A percentile compares a stretch with the other conserved stretches of the same genome.
phyloP scores from a whole-genome alignment of 2,113 vertebrate genomes.

The rat (Rattus norvegicus) region GRCr8 NC_086019.1:138032501-138033000 shows the following conservation, averaged over 20 bases:
- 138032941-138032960: not conserved
- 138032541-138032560: not conserved
- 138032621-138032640: not conserved
- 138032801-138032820: conserved; percentile 3
- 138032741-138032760: not conserved
- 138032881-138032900: not conserved
- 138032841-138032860: not conserved
- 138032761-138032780: not conserved
- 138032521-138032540: not conserved
- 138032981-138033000: accelerated
- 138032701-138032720: not conserved
- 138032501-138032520: not conserved
- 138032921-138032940: not conserved
- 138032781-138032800: not conserved
- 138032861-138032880: not conserved
- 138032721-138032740: not conserved
- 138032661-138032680: not conserved
- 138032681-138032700: not conserved
- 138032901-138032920: not conserved
- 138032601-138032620: not conserved
- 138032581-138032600: not conserved
- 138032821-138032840: not conserved
- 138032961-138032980: not conserved
- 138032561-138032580: not conserved
- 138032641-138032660: not conserved